These are phyloP conservation scores for Drosophila villosipedis DNA, from an alignment of 2,888 invertebrate genomes.

Conservation along the genomic window DNA sequence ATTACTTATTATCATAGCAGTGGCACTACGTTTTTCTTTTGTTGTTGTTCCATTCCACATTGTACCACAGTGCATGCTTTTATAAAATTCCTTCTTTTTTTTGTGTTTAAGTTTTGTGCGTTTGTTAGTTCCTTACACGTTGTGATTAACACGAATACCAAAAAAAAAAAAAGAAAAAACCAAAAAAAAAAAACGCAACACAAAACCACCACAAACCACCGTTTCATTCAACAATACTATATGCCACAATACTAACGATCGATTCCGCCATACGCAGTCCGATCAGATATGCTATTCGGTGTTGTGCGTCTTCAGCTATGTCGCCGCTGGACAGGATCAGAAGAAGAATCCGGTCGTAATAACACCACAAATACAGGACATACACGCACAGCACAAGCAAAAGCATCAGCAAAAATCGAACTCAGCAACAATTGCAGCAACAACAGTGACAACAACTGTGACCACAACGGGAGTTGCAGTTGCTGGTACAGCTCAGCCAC, in stretches of 20 bases:
- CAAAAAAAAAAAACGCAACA: neutral
- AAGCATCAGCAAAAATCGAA: slow-evolving; percentile 65
- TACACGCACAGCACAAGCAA: slow-evolving; percentile 83
- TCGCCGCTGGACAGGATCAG: slow-evolving; percentile 95
- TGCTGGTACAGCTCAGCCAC: slow-evolving; percentile 2
- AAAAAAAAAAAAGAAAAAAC: slow-evolving; percentile 3
- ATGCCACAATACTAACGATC: slow-evolving; percentile 43
- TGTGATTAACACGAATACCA: slow-evolving; percentile 24
- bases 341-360: slow-evolving; percentile 86
- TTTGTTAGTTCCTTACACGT: slow-evolving; percentile 43
- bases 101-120: slow-evolving; percentile 18
- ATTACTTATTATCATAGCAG: neutral
- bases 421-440: slow-evolving; percentile 35
- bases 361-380: slow-evolving; percentile 84
- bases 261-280: slow-evolving; percentile 88
- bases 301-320: slow-evolving; percentile 99
- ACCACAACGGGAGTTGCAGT: slow-evolving; percentile 8
- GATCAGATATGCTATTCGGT: slow-evolving; percentile 99
- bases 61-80: slow-evolving; percentile 44
- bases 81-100: neutral
- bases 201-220: slow-evolving; percentile 12
- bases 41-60: slow-evolving; percentile 50
- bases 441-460: slow-evolving; percentile 57
- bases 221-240: slow-evolving; percentile 39
- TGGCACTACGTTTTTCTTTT: slow-evolving; percentile 2